Percentiles rank a stretch among this genome's conserved stretches.
Evolutionary conservation across 2,113 vertebrate species (phyloP).

Genomic region (Colinus virginianus): DNA sequence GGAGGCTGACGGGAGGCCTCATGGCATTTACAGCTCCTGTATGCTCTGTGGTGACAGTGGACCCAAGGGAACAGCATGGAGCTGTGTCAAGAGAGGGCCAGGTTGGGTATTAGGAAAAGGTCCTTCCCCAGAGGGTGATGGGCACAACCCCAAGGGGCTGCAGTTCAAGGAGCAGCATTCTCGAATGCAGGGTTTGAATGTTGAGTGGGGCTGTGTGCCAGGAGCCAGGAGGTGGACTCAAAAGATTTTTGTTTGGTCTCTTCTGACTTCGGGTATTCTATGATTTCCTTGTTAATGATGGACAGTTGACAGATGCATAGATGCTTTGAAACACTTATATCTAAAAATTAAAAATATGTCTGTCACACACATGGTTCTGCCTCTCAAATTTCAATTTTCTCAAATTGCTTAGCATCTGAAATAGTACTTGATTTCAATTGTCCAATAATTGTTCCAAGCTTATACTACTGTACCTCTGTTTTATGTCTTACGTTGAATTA

Average conservation of each 20-base stretch:
- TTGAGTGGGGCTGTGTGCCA: background rate
- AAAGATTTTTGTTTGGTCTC: background rate
- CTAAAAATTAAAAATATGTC: background rate
- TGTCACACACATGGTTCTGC: background rate
- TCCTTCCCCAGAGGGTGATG: background rate
- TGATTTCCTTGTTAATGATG: background rate
- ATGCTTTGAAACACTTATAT: background rate
- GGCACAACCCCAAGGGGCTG: background rate
- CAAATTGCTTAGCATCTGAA: background rate
- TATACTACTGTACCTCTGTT: background rate
- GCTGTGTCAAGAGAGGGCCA: background rate
- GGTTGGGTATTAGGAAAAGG: background rate
- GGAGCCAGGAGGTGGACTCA: background rate
- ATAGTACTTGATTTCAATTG: background rate
- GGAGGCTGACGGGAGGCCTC: background rate
- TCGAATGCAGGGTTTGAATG: background rate
- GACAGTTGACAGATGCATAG: background rate
- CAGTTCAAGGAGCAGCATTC: background rate
- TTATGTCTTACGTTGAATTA: background rate
- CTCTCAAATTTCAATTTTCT: background rate
- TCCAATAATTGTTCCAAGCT: background rate
- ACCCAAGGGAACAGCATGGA: background rate
- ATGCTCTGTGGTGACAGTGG: background rate
- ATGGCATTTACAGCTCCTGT: background rate
- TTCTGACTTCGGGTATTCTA: background rate